These are phyloP conservation scores for Pseudachorutes palmiensis DNA, from an alignment of 1,140 invertebrate genomes.

Conservation along the genomic window DNA sequence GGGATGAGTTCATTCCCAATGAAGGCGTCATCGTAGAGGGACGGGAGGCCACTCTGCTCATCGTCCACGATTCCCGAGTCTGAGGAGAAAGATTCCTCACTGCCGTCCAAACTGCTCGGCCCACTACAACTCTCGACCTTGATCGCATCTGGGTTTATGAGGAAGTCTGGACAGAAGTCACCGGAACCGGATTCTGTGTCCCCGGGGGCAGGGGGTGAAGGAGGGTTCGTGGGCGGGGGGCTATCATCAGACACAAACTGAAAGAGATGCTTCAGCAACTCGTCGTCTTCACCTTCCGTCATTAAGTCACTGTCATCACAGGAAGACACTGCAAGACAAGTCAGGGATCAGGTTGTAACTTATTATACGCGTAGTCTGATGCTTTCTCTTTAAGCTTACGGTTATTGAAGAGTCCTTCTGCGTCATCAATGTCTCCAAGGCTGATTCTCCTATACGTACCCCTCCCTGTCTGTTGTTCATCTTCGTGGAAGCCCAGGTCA, in stretches of 20 bases:
- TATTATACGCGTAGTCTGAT: background rate
- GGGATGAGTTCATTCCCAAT: constrained; percentile 13
- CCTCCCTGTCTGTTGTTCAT: background rate
- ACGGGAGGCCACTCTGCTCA: background rate
- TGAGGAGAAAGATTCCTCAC: background rate
- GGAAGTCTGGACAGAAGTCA: background rate
- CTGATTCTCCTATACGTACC: background rate
- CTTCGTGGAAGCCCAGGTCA: background rate
- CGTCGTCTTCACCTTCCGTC: constrained; percentile 20
- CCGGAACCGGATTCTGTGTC: constrained; percentile 18
- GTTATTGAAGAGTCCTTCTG: constrained; percentile 1
- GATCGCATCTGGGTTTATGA: background rate
- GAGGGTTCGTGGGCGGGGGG: constrained; percentile 35
- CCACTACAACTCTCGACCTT: constrained; percentile 7
- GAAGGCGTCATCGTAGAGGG: constrained; percentile 11
- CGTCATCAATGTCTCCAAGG: constrained; percentile 2
- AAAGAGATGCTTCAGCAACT: constrained; percentile 13
- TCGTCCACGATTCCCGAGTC: background rate
- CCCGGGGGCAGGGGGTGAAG: constrained; percentile 23
- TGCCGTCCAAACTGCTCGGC: background rate
- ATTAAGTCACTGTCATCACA: constrained; percentile 7
- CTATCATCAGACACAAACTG: constrained; percentile 21
- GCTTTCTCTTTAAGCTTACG: background rate
- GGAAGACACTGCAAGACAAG: background rate
- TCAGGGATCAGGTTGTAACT: background rate